A percentile compares a stretch with the other conserved stretches of the same genome.
Evolutionary conservation across 2,113 vertebrate genomes (phyloP).

Genomic region (Xyrauchen texanus): DNA sequence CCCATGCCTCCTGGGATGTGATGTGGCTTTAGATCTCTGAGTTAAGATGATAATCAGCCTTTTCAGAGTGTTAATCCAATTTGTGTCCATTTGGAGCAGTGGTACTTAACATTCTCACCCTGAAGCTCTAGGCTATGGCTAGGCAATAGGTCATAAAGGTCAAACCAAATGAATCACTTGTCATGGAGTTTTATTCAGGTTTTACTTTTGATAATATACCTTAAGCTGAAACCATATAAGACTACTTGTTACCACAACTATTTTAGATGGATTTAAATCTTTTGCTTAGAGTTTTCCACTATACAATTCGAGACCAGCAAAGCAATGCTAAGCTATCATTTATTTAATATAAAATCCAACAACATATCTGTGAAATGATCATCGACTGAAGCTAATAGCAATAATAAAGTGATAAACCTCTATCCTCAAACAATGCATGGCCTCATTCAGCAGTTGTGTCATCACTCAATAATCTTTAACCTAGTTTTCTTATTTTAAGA

Average conservation of each 20-base stretch:
- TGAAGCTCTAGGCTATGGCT: background rate
- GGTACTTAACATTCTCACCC: slow-evolving; percentile 1
- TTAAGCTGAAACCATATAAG: too few species aligned
- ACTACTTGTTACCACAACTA: too few species aligned
- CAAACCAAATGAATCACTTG: too few species aligned
- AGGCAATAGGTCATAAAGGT: background rate
- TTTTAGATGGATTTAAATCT: too few species aligned
- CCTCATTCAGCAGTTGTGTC: slow-evolving; percentile 35
- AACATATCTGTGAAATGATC: background rate
- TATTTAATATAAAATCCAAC: background rate
- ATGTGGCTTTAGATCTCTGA: slow-evolving; percentile 12
- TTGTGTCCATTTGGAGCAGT: slow-evolving; percentile 12
- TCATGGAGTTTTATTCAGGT: too few species aligned
- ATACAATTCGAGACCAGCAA: too few species aligned
- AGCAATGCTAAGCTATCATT: background rate
- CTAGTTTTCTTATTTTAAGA: slow-evolving; percentile 1
- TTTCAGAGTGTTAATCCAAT: slow-evolving; percentile 13
- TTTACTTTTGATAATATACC: too few species aligned
- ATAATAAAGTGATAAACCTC: slow-evolving; percentile 42
- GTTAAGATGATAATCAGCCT: slow-evolving; percentile 32
- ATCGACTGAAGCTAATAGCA: slow-evolving; percentile 25
- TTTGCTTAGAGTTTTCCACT: too few species aligned
- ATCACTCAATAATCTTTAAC: slow-evolving; percentile 35
- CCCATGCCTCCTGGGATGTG: background rate
- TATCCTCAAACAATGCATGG: background rate